Evolutionary conservation across 2,113 vertebrate genomes (phyloP).

Genomic region (Corynorhinus townsendii): DNA sequence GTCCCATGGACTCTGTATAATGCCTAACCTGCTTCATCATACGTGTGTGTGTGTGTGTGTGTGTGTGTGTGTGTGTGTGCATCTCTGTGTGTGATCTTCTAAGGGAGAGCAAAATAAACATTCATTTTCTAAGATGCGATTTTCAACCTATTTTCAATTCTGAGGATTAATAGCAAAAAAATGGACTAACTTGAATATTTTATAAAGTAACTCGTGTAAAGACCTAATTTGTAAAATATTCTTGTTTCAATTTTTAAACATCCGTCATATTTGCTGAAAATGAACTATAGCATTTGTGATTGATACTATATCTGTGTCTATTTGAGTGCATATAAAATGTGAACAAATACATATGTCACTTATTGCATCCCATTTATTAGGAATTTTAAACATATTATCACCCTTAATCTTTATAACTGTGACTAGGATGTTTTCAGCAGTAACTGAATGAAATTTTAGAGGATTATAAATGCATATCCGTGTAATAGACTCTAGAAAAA

Average conservation of each 20-base stretch:
- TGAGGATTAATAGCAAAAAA: not conserved
- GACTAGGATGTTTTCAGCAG: not conserved
- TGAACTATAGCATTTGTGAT: not conserved
- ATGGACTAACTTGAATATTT: not conserved
- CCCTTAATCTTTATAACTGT: not conserved
- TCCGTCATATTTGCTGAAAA: not conserved
- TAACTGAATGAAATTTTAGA: not conserved
- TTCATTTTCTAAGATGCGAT: not conserved
- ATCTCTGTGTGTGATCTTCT: not conserved
- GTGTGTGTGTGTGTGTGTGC: not conserved
- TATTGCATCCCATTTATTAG: not conserved
- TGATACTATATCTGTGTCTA: not conserved
- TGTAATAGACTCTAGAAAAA: not conserved
- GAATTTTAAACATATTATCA: not conserved
- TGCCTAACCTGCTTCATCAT: not conserved
- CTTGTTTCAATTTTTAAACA: not conserved
- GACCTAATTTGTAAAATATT: not conserved
- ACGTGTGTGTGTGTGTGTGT: not conserved
- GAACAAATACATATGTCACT: not conserved
- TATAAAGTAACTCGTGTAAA: not conserved
- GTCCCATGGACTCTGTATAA: not conserved
- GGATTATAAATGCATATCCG: not conserved
- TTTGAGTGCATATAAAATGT: not conserved
- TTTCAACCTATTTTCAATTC: slow-evolving; percentile 10
- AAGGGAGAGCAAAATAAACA: not conserved